Percentiles rank a stretch among this genome's conserved stretches.
phyloP scores from a whole-genome alignment of 92 coral and sea anemone genomes.

The Bergia sp. region DNA sequence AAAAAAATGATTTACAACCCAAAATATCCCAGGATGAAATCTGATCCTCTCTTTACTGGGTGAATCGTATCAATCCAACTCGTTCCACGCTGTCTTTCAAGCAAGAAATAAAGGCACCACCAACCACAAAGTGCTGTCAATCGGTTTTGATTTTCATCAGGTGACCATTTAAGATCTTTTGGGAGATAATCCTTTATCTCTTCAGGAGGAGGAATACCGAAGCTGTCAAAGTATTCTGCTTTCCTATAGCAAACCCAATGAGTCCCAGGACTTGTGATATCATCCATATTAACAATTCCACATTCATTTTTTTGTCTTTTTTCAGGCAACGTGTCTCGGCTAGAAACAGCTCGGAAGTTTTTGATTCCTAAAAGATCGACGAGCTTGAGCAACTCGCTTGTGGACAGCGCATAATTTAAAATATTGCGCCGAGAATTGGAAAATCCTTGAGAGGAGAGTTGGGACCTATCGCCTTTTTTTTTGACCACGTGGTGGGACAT shows the following conservation, averaged over 20 bases:
- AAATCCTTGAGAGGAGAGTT: too few relatives aligned
- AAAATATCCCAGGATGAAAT: too few relatives aligned
- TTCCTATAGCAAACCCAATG: background rate
- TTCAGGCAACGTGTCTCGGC: background rate
- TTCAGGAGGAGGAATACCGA: background rate
- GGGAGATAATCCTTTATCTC: too few relatives aligned
- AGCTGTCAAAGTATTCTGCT: background rate
- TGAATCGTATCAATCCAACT: background rate
- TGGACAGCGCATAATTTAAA: too few relatives aligned
- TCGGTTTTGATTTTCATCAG: background rate
- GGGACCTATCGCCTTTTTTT: too few relatives aligned
- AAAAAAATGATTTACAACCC: too few relatives aligned
- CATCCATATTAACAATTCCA: too few relatives aligned
- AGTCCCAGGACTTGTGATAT: background rate
- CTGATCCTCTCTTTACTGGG: background rate
- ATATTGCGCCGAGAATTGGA: too few relatives aligned
- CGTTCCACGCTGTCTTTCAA: background rate
- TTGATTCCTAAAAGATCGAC: background rate
- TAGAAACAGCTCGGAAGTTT: background rate
- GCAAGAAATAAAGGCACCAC: background rate
- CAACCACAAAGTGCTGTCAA: background rate
- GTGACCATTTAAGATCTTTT: too few relatives aligned
- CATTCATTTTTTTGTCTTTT: background rate
- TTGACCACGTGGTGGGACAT: too few relatives aligned
- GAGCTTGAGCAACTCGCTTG: background rate